These are phyloP conservation scores for Leptopilina syphax DNA, from an alignment of 2,888 invertebrate genomes.

Conservation along the genomic window DNA sequence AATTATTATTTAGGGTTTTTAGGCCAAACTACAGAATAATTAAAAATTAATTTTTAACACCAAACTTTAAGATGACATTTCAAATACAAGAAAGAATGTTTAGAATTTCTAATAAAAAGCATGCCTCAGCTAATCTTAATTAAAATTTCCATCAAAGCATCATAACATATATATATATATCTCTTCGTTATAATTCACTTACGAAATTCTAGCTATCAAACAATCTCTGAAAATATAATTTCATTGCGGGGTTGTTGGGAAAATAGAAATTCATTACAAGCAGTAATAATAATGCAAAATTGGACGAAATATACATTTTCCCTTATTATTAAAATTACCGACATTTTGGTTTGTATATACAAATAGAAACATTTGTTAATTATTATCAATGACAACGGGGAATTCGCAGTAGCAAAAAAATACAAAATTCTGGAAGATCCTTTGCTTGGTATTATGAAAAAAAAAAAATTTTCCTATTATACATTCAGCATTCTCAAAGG, in stretches of 20 bases:
- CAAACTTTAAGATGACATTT: no score
- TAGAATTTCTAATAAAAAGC: no score
- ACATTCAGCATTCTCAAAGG: background rate
- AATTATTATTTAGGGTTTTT: no score
- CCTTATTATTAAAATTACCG: no score
- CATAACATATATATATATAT: background rate
- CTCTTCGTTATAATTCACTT: background rate
- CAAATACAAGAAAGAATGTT: no score
- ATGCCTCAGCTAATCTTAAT: no score
- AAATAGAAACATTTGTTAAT: no score
- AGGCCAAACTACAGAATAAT: no score
- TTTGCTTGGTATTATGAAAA: slow-evolving; percentile 1
- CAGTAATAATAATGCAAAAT: background rate
- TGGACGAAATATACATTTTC: no score
- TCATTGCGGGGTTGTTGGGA: background rate
- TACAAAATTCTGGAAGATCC: background rate
- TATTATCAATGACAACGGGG: no score
- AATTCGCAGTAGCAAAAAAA: background rate
- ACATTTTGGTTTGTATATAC: no score
- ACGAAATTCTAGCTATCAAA: background rate
- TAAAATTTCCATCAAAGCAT: background rate
- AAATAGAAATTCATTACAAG: slow-evolving; percentile 18
- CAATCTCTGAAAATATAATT: slow-evolving; percentile 12
- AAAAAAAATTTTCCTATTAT: slow-evolving; percentile 15
- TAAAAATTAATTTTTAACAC: no score